Evolutionary conservation across 2,888 invertebrate genomes (phyloP).

Genomic region (Chesias legatella): DNA sequence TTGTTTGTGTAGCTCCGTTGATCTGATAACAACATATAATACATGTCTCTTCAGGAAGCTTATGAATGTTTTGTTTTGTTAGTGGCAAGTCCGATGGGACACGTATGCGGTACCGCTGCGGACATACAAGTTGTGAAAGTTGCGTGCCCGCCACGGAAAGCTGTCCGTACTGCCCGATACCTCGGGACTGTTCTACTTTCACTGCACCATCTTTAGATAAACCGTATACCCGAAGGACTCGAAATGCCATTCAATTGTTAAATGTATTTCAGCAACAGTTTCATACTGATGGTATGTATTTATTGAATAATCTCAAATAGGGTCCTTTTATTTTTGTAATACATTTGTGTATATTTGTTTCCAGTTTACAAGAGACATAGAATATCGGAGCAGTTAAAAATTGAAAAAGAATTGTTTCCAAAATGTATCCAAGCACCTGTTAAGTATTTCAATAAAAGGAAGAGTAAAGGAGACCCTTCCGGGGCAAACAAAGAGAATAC

Average conservation of each 20-base stretch:
- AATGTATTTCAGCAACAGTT: conserved; percentile 51
- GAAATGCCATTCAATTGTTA: conserved; percentile 44
- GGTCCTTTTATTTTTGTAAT: conserved; percentile 2
- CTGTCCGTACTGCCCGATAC: conserved; percentile 50
- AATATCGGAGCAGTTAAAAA: conserved; percentile 55
- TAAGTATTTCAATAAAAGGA: conserved; percentile 65
- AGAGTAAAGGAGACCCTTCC: conserved; percentile 37
- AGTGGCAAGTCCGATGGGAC: conserved; percentile 53
- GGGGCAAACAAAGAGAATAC: conserved; percentile 47
- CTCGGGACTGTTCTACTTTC: conserved; percentile 20
- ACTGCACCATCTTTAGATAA: conserved; percentile 36
- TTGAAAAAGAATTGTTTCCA: conserved; percentile 67
- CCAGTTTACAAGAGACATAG: conserved; percentile 52
- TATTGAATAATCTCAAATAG: conserved; percentile 1
- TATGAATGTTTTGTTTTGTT: conserved; percentile 12
- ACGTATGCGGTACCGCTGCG: conserved; percentile 54
- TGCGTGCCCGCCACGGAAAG: conserved; percentile 42
- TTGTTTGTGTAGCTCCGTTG: too few species aligned
- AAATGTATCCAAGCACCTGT: conserved; percentile 64
- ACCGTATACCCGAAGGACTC: conserved; percentile 39
- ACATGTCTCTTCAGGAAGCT: background rate
- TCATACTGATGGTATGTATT: conserved; percentile 51
- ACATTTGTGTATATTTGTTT: conserved; percentile 26
- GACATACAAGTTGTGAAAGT: conserved; percentile 56
- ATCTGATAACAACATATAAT: too few species aligned